phyloP scores from a whole-genome alignment of 2,888 invertebrate species.

The Folsomia manolachei region DNA sequence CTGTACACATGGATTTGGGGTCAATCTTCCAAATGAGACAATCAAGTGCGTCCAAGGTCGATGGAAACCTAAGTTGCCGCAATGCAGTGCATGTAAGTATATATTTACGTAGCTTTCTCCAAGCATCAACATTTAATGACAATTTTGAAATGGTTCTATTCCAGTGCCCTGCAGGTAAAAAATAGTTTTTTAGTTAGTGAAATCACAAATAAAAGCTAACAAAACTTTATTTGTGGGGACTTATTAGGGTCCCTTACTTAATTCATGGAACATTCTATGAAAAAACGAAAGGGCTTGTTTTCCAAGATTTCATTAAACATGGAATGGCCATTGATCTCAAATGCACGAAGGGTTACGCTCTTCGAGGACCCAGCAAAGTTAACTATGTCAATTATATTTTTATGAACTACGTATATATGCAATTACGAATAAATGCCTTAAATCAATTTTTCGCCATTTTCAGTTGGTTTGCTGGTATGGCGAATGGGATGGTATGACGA shows the following conservation, averaged over 20 bases:
- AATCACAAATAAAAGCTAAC: too few species aligned
- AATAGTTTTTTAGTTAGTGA: constrained; percentile 53
- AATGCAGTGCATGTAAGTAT: constrained; percentile 72
- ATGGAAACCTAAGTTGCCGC: constrained; percentile 79
- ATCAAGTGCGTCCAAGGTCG: constrained; percentile 77
- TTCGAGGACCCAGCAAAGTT: constrained; percentile 67
- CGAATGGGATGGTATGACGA: too few species aligned
- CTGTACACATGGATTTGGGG: constrained; percentile 73
- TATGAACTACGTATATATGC: too few species aligned
- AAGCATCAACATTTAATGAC: background rate
- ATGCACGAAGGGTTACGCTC: constrained; percentile 67
- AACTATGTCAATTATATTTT: too few species aligned
- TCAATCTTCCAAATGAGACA: constrained; percentile 73
- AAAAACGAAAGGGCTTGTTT: constrained; percentile 51
- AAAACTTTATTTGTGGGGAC: too few species aligned
- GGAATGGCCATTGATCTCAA: constrained; percentile 72
- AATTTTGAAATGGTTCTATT: constrained; percentile 19
- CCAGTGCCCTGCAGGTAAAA: constrained; percentile 70
- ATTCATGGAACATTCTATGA: constrained; percentile 47
- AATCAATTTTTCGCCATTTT: too few species aligned
- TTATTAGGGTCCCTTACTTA: constrained; percentile 47
- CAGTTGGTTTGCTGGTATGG: constrained; percentile 75
- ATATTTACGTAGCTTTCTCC: background rate
- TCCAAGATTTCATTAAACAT: constrained; percentile 60
- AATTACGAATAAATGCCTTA: too few species aligned